Base-by-base conservation (phyloP, 2,888 invertebrate genomes). In the Macaria notata region DNA sequence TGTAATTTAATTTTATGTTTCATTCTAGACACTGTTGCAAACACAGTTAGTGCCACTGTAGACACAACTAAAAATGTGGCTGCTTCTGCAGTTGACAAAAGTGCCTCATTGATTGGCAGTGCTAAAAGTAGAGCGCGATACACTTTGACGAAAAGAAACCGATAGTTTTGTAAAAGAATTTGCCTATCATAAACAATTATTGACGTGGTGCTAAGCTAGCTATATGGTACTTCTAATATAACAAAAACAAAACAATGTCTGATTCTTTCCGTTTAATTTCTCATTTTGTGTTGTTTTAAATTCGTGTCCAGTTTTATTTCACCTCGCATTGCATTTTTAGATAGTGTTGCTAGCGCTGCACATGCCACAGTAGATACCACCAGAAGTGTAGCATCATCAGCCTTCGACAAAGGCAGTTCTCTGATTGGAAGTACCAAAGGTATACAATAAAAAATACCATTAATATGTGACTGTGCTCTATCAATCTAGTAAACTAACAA, bases 11-110 rank as follows among this genome's bases (percentile, higher is more conserved):
- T 36, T 6, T 36, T 36, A 8, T 8, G 9, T 41, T 51, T 46
- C 1, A 44, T 31, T 62, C 36, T 66, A 67, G 64, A 68, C 46
- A 65, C 64, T 1, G 65, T 68, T 48, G 49, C 63, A 42, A 66
- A 59, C 49, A 61, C 70, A 29, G 61, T 63, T n/a, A 52, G 61
- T 31, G 63, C 60, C 9, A 63, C 64, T 49, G 68, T 72, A 60
- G 72, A 72, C 31, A 66, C 63, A 9, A 69, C 72, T 38, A 73
- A 75, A 66, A 72, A 68, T 48, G 66, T 65, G n/a, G 73, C 71
- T 30, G 61, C 72, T 9, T 62, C 73, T 4, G 72, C 68, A 31
- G 62, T 72, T 54, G 73, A 74, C 43, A 72, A 69, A 54, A 63
- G 72, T 47, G 59, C 68, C 6, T 58, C 67, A 33, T 36, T 65